phyloP scores from a whole-genome alignment of 2,888 invertebrate species.

The Tachystola acroxantha region DNA sequence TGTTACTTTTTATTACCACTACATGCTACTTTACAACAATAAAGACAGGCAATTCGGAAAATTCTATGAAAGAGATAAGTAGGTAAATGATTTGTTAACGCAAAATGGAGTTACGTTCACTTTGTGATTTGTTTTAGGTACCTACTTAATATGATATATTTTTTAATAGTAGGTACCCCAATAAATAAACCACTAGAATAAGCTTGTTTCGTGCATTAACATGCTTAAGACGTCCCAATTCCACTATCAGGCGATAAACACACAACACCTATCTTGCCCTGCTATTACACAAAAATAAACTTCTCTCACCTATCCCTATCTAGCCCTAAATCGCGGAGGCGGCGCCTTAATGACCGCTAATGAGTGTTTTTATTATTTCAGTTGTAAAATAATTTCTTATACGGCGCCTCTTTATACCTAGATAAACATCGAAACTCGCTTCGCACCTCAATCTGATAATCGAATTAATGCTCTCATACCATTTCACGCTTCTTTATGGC shows the following conservation, averaged over 20 bases:
- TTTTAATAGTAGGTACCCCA: too few species aligned
- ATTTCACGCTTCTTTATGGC: slow-evolving; percentile 76
- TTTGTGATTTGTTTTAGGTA: too few species aligned
- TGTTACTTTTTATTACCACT: not conserved
- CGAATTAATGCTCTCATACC: slow-evolving; percentile 74
- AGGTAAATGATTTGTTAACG: too few species aligned
- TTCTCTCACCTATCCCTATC: slow-evolving; percentile 54
- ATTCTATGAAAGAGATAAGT: too few species aligned
- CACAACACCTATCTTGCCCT: slow-evolving; percentile 36
- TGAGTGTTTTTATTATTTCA: slow-evolving; percentile 75
- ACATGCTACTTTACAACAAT: not conserved
- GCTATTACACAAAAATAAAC: slow-evolving; percentile 61
- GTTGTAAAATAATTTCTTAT: slow-evolving; percentile 75
- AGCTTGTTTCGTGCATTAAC: not conserved
- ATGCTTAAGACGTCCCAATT: slow-evolving; percentile 6
- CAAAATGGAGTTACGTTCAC: too few species aligned
- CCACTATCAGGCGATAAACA: slow-evolving; percentile 36
- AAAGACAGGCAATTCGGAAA: too few species aligned
- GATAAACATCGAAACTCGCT: slow-evolving; percentile 78
- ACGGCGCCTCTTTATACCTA: slow-evolving; percentile 74
- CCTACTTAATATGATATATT: too few species aligned
- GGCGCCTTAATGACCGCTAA: slow-evolving; percentile 73
- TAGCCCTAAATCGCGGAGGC: slow-evolving; percentile 67
- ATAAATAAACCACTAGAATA: too few species aligned
- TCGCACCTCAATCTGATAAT: slow-evolving; percentile 77